These are phyloP conservation scores for Pseudopipra pipra DNA, from an alignment of 2,113 vertebrate genomes.

Conservation along the genomic window DNA sequence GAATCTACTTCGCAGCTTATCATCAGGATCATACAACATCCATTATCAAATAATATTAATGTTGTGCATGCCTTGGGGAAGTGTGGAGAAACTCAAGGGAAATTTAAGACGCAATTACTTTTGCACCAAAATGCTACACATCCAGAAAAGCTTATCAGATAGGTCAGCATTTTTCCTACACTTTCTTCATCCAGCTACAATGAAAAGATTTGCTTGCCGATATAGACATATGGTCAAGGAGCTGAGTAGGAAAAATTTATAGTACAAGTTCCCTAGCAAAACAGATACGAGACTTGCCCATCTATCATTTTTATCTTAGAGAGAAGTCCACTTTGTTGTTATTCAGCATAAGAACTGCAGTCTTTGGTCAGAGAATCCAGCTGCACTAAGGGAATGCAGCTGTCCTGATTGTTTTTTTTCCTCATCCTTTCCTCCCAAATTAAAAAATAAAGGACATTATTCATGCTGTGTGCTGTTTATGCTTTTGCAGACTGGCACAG, in stretches of 20 bases:
- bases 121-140: background rate
- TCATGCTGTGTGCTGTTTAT: background rate
- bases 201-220: background rate
- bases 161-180: background rate
- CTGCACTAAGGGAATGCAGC: background rate
- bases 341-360: background rate
- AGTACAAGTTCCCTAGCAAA: background rate
- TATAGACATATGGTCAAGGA: background rate
- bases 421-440: background rate
- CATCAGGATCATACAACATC: background rate
- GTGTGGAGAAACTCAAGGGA: background rate
- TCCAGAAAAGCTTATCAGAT: background rate
- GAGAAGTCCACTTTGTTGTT: background rate
- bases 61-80: background rate
- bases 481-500: constrained; percentile 26
- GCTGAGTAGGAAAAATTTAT: background rate
- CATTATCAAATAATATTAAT: background rate
- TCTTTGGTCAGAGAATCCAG: constrained; percentile 3
- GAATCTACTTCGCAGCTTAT: background rate
- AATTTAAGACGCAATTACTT: background rate
- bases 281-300: background rate
- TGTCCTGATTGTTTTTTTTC: constrained; percentile 30
- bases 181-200: background rate
- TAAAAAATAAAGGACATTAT: constrained; percentile 15
- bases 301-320: background rate